phyloP scores from a whole-genome alignment of 2,888 invertebrate genomes.

The Nemotelus nigrinus region DNA sequence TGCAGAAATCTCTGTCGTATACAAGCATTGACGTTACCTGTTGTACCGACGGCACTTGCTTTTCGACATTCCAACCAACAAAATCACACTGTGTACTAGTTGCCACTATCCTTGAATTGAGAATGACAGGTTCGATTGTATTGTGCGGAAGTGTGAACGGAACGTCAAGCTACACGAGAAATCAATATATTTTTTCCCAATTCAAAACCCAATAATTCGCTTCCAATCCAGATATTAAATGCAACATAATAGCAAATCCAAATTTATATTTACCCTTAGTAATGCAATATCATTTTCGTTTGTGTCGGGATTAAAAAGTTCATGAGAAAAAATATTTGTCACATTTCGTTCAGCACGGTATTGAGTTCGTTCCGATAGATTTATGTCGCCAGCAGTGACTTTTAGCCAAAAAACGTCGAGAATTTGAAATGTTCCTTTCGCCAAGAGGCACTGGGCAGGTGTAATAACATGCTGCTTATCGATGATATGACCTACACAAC shows the following conservation, averaged over 20 bases:
- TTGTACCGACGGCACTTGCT: background rate
- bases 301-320: slow-evolving; percentile 43
- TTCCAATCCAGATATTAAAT: background rate
- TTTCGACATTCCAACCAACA: slow-evolving; percentile 45
- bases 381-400: slow-evolving; percentile 49
- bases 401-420: slow-evolving; percentile 44
- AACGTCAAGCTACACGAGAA: slow-evolving; percentile 23
- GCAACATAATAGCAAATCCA: background rate
- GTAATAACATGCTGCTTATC: slow-evolving; percentile 44
- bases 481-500: slow-evolving; percentile 43
- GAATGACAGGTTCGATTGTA: slow-evolving; percentile 43
- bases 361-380: slow-evolving; percentile 36
- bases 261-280: slow-evolving; percentile 27
- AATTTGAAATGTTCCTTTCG: slow-evolving; percentile 20
- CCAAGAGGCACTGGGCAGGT: slow-evolving; percentile 47
- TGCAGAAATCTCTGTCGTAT: slow-evolving; percentile 35
- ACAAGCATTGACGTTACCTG: slow-evolving; percentile 8
- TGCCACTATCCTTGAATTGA: slow-evolving; percentile 45
- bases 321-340: slow-evolving; percentile 45
- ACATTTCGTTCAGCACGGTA: slow-evolving; percentile 44
- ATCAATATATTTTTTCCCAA: background rate
- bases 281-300: slow-evolving; percentile 41
- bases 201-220: background rate
- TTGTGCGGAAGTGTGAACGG: slow-evolving; percentile 37
- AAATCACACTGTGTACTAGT: slow-evolving; percentile 41